These are phyloP conservation scores for Sipha maydis DNA, from an alignment of 2,888 invertebrate species.

Conservation along the genomic window DNA sequence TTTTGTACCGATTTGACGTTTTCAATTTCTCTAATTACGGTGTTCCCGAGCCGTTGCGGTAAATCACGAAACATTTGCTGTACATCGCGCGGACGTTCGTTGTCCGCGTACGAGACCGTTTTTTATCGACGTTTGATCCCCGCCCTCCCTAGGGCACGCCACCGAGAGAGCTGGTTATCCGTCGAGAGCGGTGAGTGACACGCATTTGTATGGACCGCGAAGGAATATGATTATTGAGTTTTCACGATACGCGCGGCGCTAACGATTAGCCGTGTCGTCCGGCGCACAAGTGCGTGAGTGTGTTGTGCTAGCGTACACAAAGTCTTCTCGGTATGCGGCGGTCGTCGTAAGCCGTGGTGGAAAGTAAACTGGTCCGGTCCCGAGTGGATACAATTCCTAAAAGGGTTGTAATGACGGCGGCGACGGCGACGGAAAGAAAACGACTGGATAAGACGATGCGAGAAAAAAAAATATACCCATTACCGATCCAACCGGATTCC, in stretches of 20 bases:
- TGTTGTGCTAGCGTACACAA: too few species aligned
- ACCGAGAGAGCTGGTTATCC: not conserved
- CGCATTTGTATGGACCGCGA: not conserved
- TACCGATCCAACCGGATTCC: constrained; percentile 58
- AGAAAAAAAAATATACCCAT: not conserved
- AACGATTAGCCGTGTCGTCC: constrained; percentile 48
- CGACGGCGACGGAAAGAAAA: not conserved
- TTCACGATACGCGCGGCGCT: constrained; percentile 48
- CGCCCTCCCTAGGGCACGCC: too few species aligned
- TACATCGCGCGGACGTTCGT: not conserved
- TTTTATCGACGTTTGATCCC: not conserved
- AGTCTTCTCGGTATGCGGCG: constrained; percentile 10
- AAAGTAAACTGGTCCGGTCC: constrained; percentile 41
- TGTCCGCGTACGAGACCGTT: not conserved
- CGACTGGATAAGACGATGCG: not conserved
- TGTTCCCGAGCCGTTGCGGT: not conserved
- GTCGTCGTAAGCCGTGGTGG: constrained; percentile 3
- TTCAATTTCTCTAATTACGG: constrained; percentile 5
- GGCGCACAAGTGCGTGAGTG: not conserved
- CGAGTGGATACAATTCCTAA: constrained; percentile 6
- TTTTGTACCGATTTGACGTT: constrained; percentile 18
- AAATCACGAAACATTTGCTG: constrained; percentile 22
- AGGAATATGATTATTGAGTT: constrained; percentile 38
- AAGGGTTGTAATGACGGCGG: constrained; percentile 8
- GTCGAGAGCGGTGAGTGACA: not conserved